Percentiles rank a stretch among this genome's conserved stretches.
Evolutionary conservation across 53 echinoderm and acorn worm species (phyloP).

Genomic region (Arbacia lixula): DNA sequence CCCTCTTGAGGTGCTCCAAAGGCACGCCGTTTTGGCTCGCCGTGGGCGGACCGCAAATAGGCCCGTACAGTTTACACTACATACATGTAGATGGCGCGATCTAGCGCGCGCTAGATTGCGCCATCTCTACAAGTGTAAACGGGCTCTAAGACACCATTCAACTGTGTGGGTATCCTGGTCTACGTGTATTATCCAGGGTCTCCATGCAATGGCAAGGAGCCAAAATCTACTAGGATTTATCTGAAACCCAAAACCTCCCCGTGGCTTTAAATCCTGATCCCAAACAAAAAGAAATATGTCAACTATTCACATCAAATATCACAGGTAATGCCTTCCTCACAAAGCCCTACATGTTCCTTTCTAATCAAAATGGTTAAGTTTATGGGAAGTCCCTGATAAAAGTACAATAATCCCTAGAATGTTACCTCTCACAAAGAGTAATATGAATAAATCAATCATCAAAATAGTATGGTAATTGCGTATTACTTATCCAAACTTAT

Average conservation of each 20-base stretch:
- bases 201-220: constrained; percentile 18
- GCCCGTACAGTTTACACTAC: background rate
- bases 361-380: background rate
- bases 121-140: background rate
- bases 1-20: no score
- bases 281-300: constrained; percentile 12
- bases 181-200: no score
- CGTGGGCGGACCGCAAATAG: no score
- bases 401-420: background rate
- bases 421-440: no score
- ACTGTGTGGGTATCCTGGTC: no score
- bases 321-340: background rate
- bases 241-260: constrained; percentile 14
- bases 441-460: no score
- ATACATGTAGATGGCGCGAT: background rate
- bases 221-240: constrained; percentile 8
- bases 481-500: no score
- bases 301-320: no score
- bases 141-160: no score
- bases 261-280: constrained; percentile 24
- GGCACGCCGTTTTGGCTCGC: no score
- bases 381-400: background rate
- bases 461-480: no score
- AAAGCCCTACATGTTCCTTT: background rate
- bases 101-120: background rate